Base-by-base conservation (phyloP, 1,140 invertebrate species). In the Ceratitis capitata region DNA sequence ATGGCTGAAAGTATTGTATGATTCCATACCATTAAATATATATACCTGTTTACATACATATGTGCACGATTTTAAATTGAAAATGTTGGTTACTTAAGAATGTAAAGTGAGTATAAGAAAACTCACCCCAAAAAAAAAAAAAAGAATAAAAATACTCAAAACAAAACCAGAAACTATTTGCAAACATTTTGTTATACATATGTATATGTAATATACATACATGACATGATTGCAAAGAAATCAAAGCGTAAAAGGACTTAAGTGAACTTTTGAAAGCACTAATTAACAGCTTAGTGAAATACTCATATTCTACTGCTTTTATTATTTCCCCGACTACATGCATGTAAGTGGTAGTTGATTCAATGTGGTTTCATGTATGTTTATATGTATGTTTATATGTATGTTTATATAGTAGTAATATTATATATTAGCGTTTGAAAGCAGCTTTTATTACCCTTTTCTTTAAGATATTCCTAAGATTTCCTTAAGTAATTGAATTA, bases 231-330 rank as follows among this genome's bases (percentile, higher is more conserved):
- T n/a, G n/a, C n/a, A n/a, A n/a, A 19, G 45, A 45, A 12, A 26
- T 32, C 1, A 47, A 78, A 45, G 39, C 39, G 32, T 14, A 45
- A 78, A 42, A 78, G n/a, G 2, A n/a, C 6, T 26, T n/a, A 23
- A 45, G 69, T 45, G n/a, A 42, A 47, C 19, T 45, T 26, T n/a
- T 45, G 19, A 78, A 47, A 78, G 69, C 19, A 45, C 69, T 78
- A 78, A 78, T 47, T 78, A 78, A 78, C 19, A 78, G 69, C 39
- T 78, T 78, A 78, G 23, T n/a, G n/a, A 4, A 78, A 78, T 23
- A n/a, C 3, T 64, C 29, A 29, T 64, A n/a, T n/a, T n/a, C n/a
- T n/a, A n/a, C n/a, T n/a, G 23, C 26, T 32, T 32, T 64, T 19
- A 14, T 29, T 9, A 14, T 23, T 35, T 32, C 29, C 10, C 4